Base-by-base conservation (phyloP, 30 jellyfish, hydroid and myxozoan genomes). In the Morbakka virulenta region DNA sequence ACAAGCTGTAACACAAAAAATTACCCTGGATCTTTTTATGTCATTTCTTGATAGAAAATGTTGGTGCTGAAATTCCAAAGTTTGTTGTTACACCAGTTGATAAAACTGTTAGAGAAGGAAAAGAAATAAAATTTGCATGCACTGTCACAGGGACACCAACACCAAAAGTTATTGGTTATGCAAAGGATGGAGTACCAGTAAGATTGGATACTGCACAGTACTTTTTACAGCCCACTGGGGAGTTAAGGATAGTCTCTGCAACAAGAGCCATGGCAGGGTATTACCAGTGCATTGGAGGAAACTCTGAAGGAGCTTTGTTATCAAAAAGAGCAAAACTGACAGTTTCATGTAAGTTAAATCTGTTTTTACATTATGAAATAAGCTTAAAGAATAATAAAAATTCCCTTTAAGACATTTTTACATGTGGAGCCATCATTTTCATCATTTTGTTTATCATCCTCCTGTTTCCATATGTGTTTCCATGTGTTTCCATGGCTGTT, bases 261-360 rank as follows among this genome's bases (percentile, higher is more conserved):
- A 28, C 72, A 14, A 76, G 72, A 50, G 17, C 87, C 29, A 93
- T 74, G 63, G 91, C 82, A 66, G 97, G 97, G 26, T 51, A 63
- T 48, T 89, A 89, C 36, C 95, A 89, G 52, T 89, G 97, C 77
- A 93, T 89, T 31, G 97, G 93, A 14, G 22, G 69, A 48, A 89
- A 89, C 69, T n/a, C 77, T 52, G 61, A 81, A 68, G 97, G 96
- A 2, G 75, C 94, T n/a, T 81, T 67, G 23, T 76, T 76, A n/a
- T 87, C 96, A 23, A 71, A 57, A 72, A 73, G 86, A 53, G 85
- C 89, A 51, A 73, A 72, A 36, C 90, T 87, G 17, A 80, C 67
- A 50, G 90, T 87, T 6, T 89, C 96, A 33, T 87, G 96, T 87
- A 74, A 62, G 96, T 50, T 34, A 4, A 31, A 49, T n/a, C n/a